These are phyloP conservation scores for Anastrepha obliqua DNA, from an alignment of 1,140 invertebrate genomes.

Conservation along the genomic window DNA sequence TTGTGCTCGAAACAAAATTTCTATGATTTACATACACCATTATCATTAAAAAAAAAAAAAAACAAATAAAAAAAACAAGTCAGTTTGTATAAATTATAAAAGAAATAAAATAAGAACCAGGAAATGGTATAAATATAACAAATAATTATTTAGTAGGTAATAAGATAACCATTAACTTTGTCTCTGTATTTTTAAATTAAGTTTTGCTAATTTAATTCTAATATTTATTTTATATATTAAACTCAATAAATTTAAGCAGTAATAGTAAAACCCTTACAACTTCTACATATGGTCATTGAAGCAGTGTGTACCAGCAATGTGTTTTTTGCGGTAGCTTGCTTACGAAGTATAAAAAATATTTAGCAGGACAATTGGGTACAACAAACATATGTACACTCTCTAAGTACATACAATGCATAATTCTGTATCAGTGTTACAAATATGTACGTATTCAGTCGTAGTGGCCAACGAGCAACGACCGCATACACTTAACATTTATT, in stretches of 20 bases:
- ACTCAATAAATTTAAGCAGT: slow-evolving; percentile 19
- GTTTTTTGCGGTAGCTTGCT: neutral
- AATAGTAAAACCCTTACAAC: slow-evolving; percentile 19
- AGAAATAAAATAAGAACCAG: slow-evolving; percentile 21
- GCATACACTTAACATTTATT: slow-evolving; percentile 39
- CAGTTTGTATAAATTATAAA: slow-evolving; percentile 30
- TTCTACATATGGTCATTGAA: slow-evolving; percentile 35
- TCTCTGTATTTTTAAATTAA: slow-evolving; percentile 7
- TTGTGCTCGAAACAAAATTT: slow-evolving; percentile 39
- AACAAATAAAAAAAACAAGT: slow-evolving; percentile 36
- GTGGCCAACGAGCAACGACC: neutral
- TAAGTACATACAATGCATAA: slow-evolving; percentile 42
- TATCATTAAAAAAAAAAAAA: slow-evolving; percentile 21
- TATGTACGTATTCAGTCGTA: neutral
- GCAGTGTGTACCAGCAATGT: neutral
- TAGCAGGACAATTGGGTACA: slow-evolving; percentile 37
- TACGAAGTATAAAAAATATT: slow-evolving; percentile 40
- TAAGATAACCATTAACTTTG: slow-evolving; percentile 22
- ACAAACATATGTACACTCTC: slow-evolving; percentile 31
- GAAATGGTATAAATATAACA: slow-evolving; percentile 39
- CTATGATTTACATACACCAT: slow-evolving; percentile 15
- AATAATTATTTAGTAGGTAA: slow-evolving; percentile 40
- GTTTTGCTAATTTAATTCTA: slow-evolving; percentile 35
- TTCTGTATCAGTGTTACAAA: slow-evolving; percentile 14
- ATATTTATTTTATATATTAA: neutral